Evolutionary conservation across 1,140 invertebrate species (phyloP).

Genomic region (Frieseomelitta varia): DNA sequence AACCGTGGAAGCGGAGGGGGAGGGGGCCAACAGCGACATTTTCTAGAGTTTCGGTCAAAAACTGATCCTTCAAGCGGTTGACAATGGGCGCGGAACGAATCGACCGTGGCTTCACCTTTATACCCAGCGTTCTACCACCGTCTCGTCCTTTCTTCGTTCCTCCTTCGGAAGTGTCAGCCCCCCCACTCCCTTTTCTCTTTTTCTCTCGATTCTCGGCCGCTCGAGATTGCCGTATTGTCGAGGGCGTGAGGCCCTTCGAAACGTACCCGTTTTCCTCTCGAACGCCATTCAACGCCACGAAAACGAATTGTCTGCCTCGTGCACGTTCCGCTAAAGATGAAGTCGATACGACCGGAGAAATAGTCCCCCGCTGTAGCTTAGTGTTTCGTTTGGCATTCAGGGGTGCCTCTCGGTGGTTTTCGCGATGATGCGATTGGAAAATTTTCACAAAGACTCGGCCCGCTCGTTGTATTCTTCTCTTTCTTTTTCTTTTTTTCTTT

Average conservation of each 20-base stretch:
- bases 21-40: constrained; percentile 37
- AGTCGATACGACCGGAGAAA: not conserved
- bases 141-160: not conserved
- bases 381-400: not conserved
- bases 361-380: not conserved
- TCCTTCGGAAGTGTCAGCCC: not conserved
- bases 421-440: not conserved
- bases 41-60: constrained; percentile 70
- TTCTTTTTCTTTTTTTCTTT: too few species aligned
- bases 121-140: constrained; percentile 11
- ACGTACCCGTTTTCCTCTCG: constrained; percentile 68
- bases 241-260: constrained; percentile 73
- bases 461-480: too few species aligned
- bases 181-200: constrained; percentile 13
- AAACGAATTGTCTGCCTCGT: constrained; percentile 40
- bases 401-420: not conserved
- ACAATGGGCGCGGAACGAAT: constrained; percentile 66
- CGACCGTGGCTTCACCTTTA: constrained; percentile 55
- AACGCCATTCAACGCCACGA: constrained; percentile 65
- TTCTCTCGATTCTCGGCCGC: not conserved
- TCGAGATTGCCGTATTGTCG: constrained; percentile 64
- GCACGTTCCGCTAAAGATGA: not conserved
- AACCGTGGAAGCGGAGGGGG: not conserved
- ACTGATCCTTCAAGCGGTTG: constrained; percentile 62
- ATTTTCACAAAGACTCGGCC: not conserved